These are phyloP conservation scores for Tachysurus fulvidraco DNA, from an alignment of 2,113 vertebrate genomes.

Conservation along the genomic window DNA sequence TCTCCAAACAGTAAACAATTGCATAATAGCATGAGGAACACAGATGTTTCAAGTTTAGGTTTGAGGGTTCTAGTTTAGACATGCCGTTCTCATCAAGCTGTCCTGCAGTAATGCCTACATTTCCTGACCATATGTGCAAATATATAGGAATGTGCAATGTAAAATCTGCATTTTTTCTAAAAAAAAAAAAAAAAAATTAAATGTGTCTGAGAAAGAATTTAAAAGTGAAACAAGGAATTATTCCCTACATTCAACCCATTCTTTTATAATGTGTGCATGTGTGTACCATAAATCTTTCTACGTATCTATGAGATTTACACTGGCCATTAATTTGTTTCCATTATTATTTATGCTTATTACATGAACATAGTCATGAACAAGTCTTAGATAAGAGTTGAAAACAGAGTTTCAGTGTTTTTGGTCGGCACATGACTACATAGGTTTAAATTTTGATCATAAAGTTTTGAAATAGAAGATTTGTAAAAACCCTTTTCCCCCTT, in stretches of 20 bases:
- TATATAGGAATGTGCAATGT: conserved; percentile 28
- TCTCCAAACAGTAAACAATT: not conserved
- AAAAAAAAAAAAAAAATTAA: not conserved
- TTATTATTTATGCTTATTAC: too few relatives aligned
- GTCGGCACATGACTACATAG: too few relatives aligned
- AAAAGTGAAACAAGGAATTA: not conserved
- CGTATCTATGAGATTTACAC: not conserved
- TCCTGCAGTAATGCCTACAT: conserved; percentile 18
- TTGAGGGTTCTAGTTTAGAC: conserved; percentile 35
- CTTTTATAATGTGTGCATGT: not conserved
- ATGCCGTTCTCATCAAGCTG: conserved; percentile 46
- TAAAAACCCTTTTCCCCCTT: not conserved
- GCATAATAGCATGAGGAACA: conserved; percentile 10
- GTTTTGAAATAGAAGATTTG: not conserved
- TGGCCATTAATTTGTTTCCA: not conserved
- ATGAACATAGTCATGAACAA: too few relatives aligned
- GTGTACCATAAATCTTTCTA: not conserved
- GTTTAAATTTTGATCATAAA: not conserved
- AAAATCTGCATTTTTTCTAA: not conserved
- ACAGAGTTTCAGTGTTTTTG: too few relatives aligned
- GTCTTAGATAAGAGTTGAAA: too few relatives aligned
- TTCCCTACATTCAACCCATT: not conserved
- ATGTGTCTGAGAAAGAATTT: not conserved
- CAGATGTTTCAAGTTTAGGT: conserved; percentile 42
- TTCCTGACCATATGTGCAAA: conserved; percentile 39